Base-by-base conservation (phyloP, 2,888 invertebrate genomes). In the Tetragnatha montana region DNA sequence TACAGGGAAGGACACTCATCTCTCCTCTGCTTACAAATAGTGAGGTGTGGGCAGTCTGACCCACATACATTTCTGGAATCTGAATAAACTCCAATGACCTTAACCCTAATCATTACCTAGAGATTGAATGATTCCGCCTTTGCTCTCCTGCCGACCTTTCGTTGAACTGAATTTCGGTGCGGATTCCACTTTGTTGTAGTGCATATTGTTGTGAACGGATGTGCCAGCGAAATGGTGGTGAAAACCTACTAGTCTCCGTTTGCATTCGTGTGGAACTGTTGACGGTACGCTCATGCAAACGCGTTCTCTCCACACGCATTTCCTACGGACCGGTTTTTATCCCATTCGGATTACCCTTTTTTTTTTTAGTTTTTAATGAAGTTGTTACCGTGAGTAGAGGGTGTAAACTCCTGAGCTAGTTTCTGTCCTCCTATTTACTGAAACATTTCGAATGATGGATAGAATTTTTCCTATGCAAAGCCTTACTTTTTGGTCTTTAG, bases 321-420 rank as follows among this genome's bases (percentile, higher is more conserved):
- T 82, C 82, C 82, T 82, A 74, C 60, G 82, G 60, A 82, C 82
- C 82, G 82, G 82, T 82, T 82, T 80, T 82, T 82, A 74, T 82
- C 69, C 74, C 74, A 74, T 74, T 82, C 82, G 35, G 51, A n/a
- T 68, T 60, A 49, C 50, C 60, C 73, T 74, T 35, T 74, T 74
- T 74, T 74, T 51, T 60, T 78, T 78, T 35, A 74, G 70, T 71
- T 74, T 70, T 81, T 50, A 82, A 82, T 60, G 82, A 74, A 82
- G 22, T 82, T 14, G 60, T 82, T 22, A 71, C 81, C n/a, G n/a
- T 70, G 14, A 60, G 35, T 2, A 35, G 35, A 35, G 35, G 35
- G 35, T 35, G 35, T 35, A 35, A 35, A 35, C 35, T 35, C 35
- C 35, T 35, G 35, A 35, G 35, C 35, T 35, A 35, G 35, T 35